Evolutionary conservation across 2,888 invertebrate species (phyloP).

Genomic region (Balanococcus diminutus): DNA sequence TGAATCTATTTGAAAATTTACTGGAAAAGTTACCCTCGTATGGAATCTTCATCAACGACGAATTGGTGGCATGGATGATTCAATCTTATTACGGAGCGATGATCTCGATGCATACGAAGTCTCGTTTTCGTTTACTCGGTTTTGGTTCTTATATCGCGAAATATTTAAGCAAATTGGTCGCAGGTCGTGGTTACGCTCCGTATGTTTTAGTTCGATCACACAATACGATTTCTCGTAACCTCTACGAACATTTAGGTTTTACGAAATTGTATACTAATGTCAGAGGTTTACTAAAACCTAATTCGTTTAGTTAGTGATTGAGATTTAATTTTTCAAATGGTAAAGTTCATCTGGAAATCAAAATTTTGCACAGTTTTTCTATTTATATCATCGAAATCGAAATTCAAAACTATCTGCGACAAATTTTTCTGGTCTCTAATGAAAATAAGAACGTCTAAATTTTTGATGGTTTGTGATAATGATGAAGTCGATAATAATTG

Average conservation of each 20-base stretch:
- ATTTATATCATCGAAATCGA: no score
- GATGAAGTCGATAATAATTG: no score
- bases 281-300: constrained; percentile 71
- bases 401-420: no score
- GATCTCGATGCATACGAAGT: constrained; percentile 89
- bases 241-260: constrained; percentile 84
- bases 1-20: constrained; percentile 80
- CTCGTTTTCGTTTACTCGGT: constrained; percentile 76
- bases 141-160: constrained; percentile 75
- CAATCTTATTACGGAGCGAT: constrained; percentile 90
- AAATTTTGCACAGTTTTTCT: no score
- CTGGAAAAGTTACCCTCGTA: constrained; percentile 79
- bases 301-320: not conserved
- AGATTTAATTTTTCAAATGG: not conserved
- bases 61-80: constrained; percentile 88
- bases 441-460: no score
- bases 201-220: constrained; percentile 87
- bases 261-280: constrained; percentile 79
- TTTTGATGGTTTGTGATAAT: no score
- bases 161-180: constrained; percentile 65
- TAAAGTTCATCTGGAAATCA: no score
- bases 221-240: constrained; percentile 82
- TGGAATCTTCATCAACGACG: constrained; percentile 77
- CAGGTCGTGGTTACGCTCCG: constrained; percentile 74
- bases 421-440: no score